These are phyloP conservation scores for Ciona savignyi DNA, from an alignment of 23 tunicate species.

Conservation along the genomic window DNA sequence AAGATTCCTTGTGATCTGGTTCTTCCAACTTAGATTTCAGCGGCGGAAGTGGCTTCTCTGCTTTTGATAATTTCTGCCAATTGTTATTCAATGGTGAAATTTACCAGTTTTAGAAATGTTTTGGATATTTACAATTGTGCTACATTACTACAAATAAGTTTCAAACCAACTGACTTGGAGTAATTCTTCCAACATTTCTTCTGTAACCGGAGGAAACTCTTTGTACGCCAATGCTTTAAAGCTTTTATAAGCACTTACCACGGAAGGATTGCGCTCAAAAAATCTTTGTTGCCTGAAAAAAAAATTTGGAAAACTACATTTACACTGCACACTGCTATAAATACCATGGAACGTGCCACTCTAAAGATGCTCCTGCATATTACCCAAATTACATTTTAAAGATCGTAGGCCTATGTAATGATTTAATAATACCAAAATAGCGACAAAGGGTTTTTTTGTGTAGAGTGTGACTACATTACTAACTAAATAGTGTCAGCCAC, in stretches of 20 bases:
- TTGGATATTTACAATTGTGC: background rate
- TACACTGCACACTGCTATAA: too few relatives aligned
- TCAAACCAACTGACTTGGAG: conserved; percentile 14
- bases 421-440: too few relatives aligned
- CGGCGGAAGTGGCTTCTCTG: background rate
- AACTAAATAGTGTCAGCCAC: too few relatives aligned
- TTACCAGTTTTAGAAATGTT: background rate
- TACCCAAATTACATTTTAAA: too few relatives aligned
- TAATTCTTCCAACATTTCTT: conserved; percentile 13
- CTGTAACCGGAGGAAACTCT: conserved; percentile 26
- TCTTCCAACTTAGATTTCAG: too few relatives aligned
- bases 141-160: background rate
- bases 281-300: conserved; percentile 26
- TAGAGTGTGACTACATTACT: too few relatives aligned
- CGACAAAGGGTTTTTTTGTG: too few relatives aligned
- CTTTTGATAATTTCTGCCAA: background rate
- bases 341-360: too few relatives aligned
- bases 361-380: too few relatives aligned
- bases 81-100: background rate
- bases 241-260: conserved; percentile 22
- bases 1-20: background rate
- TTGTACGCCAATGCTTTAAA: conserved; percentile 16
- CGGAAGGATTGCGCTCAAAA: conserved; percentile 30
- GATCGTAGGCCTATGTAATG: too few relatives aligned
- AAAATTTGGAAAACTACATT: conserved; percentile 1